These are phyloP conservation scores for Leucophora obtusa DNA, from an alignment of 2,888 invertebrate genomes.

Conservation along the genomic window DNA sequence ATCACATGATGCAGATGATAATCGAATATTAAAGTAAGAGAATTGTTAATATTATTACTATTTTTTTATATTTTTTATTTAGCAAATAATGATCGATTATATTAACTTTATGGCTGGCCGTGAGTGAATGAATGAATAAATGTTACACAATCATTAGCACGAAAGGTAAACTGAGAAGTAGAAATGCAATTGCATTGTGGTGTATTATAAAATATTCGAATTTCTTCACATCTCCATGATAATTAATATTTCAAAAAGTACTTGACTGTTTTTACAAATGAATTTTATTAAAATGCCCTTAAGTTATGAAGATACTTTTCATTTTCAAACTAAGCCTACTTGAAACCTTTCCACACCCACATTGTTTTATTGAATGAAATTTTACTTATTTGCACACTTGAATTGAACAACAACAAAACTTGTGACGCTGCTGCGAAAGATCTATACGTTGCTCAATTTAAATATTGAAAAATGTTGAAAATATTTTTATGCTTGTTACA, in stretches of 20 bases:
- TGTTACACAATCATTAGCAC: conserved; percentile 1
- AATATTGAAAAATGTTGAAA: no score
- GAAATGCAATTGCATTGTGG: neutral
- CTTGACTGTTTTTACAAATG: no score
- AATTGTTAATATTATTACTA: neutral
- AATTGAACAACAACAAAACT: no score
- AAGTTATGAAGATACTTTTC: no score
- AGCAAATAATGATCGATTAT: conserved; percentile 21
- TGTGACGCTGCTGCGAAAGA: no score
- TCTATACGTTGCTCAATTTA: no score
- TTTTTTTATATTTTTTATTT: neutral
- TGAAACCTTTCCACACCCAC: no score
- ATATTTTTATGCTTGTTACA: no score
- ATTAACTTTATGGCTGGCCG: neutral
- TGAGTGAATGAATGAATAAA: neutral
- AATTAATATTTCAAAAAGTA: neutral
- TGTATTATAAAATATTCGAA: neutral
- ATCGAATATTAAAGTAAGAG: neutral
- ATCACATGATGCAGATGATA: conserved; percentile 31
- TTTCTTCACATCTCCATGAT: neutral
- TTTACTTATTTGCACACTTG: no score
- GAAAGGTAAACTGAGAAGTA: neutral
- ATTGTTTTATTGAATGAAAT: no score
- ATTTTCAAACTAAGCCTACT: no score
- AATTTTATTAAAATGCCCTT: no score